phyloP scores from a whole-genome alignment of 2,888 invertebrate genomes.

The Cacoxenus indagator region DNA sequence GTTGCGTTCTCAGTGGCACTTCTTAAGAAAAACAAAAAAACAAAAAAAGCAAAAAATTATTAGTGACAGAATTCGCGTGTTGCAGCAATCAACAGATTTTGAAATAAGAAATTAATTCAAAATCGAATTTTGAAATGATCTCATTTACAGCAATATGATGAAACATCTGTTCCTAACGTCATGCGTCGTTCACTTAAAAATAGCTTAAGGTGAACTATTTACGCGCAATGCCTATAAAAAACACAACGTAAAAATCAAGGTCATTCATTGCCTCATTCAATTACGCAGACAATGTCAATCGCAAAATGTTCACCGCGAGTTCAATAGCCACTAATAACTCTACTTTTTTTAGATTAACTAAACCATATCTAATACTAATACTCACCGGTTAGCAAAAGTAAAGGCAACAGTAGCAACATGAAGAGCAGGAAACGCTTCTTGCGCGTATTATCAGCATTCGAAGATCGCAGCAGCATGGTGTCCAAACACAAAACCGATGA shows the following conservation, averaged over 20 bases:
- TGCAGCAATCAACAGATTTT: not conserved
- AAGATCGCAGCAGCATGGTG: constrained; percentile 64
- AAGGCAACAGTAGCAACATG: constrained; percentile 72
- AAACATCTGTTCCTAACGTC: constrained; percentile 36
- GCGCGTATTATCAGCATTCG: constrained; percentile 55
- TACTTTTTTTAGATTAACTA: not conserved
- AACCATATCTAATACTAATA: constrained; percentile 36
- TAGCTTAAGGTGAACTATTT: constrained; percentile 42
- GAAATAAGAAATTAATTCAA: constrained; percentile 6
- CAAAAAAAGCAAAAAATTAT: constrained; percentile 32
- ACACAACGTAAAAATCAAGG: not conserved
- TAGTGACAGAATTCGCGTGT: constrained; percentile 7
- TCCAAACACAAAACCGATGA: constrained; percentile 67
- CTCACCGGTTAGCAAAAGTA: constrained; percentile 75
- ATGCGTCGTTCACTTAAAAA: constrained; percentile 36
- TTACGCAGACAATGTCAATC: constrained; percentile 33
- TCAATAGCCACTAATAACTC: constrained; percentile 5
- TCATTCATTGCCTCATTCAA: not conserved
- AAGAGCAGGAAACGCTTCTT: constrained; percentile 67
- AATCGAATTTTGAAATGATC: not conserved
- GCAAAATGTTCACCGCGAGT: not conserved
- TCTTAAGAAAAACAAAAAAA: not conserved
- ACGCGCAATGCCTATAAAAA: constrained; percentile 3
- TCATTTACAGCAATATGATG: constrained; percentile 17
- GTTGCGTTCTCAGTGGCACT: constrained; percentile 33